Base-by-base conservation (phyloP, 2,113 vertebrate genomes). In the Ictalurus punctatus region DNA sequence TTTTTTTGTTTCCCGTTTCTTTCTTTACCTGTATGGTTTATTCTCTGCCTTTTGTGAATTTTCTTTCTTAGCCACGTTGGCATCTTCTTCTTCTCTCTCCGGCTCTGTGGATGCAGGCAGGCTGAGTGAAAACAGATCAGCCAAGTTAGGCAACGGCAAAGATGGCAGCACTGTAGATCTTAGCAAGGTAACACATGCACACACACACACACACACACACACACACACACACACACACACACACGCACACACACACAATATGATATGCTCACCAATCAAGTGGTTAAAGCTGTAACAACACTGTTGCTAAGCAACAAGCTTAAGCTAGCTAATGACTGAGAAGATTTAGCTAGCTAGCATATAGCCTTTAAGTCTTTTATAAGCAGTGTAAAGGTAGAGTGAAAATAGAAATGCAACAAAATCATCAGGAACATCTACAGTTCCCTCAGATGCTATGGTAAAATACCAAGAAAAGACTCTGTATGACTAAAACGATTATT, bases 91-190 rank as follows among this genome's bases (percentile, higher is more conserved):
- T 61, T 99, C 98, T 30, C 96, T 97, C 14, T 97, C 98, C 69
- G 97, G 97, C 90, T 97, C 95, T 92, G 94, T 99, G 85, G 97
- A 99, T 76, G 94, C 40, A 61, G 94, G 92, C 91, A 98, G 97
- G 90, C 92, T 90, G 91, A 92, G 92, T 65, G 98, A 98, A 27
- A 78, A 93, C 97, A 97, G 93, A 93, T 93, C 91, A 95, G 94
- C 30, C 16, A 89, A 89, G 78, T 48, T 61, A 69, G 80, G 87
- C 0, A 92, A 92, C 93, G 98, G 98, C 94, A 93, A 96, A 91
- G 98, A 99, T 92, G 98, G 98, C 95, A 99, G 97, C 94, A 97
- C 96, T 0, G 96, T 98, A 93, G 98, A 99, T 94, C 99, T 99
- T 92, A 98, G 97, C 94, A 99, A 97, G 97, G 98, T 99, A 95